These are phyloP conservation scores for Echiichthys vipera DNA, from an alignment of 2,797 vertebrate genomes.

Conservation along the genomic window DNA sequence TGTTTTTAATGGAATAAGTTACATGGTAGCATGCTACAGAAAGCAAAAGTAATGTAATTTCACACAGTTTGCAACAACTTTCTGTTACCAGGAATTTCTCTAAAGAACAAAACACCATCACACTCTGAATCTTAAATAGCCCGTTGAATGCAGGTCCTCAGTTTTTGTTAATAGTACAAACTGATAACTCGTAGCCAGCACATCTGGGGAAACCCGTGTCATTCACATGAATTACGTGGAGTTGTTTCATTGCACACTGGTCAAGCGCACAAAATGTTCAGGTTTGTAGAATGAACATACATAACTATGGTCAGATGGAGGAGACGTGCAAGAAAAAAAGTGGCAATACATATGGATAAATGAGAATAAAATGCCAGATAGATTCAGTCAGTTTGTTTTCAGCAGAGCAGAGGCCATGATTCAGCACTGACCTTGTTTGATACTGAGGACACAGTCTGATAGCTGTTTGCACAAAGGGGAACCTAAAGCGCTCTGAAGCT, in stretches of 20 bases:
- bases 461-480: not conserved
- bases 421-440: not conserved
- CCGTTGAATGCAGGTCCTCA: not conserved
- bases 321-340: not conserved
- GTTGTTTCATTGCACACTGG: not conserved
- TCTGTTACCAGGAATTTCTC: not conserved
- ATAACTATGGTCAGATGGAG: not conserved
- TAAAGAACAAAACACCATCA: not conserved
- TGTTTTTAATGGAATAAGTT: not conserved
- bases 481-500: not conserved
- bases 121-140: not conserved
- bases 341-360: not conserved
- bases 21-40: no score
- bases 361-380: not conserved
- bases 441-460: not conserved
- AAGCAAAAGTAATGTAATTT: not conserved
- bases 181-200: not conserved
- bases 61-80: no score
- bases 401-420: not conserved
- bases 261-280: not conserved
- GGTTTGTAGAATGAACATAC: not conserved
- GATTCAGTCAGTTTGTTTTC: not conserved
- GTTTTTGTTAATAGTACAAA: no score
- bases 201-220: not conserved
- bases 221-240: not conserved